phyloP scores from a whole-genome alignment of 2,797 vertebrate species.

The Trematomus bernacchii region DNA sequence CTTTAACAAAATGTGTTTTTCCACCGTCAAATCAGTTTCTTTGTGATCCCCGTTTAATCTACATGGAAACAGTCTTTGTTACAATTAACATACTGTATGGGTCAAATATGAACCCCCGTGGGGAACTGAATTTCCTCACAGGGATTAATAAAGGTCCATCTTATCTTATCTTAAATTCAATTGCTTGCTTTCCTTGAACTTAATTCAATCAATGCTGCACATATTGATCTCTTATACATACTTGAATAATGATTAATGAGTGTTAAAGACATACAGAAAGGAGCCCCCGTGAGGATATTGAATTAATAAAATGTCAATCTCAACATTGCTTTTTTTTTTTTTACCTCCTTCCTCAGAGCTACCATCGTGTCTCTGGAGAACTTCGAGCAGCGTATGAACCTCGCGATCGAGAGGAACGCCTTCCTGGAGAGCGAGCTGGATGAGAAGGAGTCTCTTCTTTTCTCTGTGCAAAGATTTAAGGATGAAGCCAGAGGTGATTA shows the following conservation, averaged over 20 bases:
- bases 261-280: background rate
- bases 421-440: constrained; percentile 99
- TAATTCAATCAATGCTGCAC: constrained; percentile 34
- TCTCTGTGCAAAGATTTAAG: constrained; percentile 96
- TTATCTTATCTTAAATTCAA: background rate
- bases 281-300: background rate
- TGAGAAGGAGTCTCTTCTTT: constrained; percentile 96
- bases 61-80: background rate
- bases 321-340: background rate
- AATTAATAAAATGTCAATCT: background rate
- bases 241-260: constrained; percentile 10
- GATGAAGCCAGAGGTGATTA: constrained; percentile 95
- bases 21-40: background rate
- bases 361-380: constrained; percentile 97
- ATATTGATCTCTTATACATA: constrained; percentile 17
- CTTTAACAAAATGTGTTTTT: background rate
- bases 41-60: constrained; percentile 7
- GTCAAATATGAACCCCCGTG: background rate
- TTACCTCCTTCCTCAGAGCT: constrained; percentile 81
- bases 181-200: constrained; percentile 8
- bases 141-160: too few species aligned
- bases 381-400: constrained; percentile 97
- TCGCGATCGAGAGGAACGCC: constrained; percentile 97
- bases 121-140: too few species aligned
- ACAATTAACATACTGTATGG: constrained; percentile 17